Evolutionary conservation across 2,113 vertebrate species (phyloP).

Genomic region (Brachyhypopomus occidentalis): DNA sequence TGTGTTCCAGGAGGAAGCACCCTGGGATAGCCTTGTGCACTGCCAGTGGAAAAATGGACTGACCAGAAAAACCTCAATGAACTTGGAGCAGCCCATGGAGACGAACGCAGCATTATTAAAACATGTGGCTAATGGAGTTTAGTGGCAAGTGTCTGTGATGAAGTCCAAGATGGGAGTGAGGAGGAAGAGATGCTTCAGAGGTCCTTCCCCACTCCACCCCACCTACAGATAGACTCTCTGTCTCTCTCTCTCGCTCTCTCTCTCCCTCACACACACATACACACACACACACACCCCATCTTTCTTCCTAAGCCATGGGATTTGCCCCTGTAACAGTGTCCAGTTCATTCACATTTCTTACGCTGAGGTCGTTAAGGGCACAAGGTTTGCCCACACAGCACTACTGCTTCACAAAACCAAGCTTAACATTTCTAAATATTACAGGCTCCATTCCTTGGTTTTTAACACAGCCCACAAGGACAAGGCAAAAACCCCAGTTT

Average conservation of each 20-base stretch:
- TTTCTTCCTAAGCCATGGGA: slow-evolving; percentile 3
- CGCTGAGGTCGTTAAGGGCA: slow-evolving; percentile 14
- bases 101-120: slow-evolving; percentile 79
- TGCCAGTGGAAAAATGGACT: slow-evolving; percentile 83
- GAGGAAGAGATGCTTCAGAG: slow-evolving; percentile 24
- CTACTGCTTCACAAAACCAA: background rate
- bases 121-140: slow-evolving; percentile 81
- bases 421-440: slow-evolving; percentile 1
- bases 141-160: slow-evolving; percentile 79
- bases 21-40: slow-evolving; percentile 78
- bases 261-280: too few species aligned
- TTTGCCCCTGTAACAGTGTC: background rate
- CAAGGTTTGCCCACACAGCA: background rate
- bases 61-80: slow-evolving; percentile 82
- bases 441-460: background rate
- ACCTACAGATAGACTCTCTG: background rate
- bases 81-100: slow-evolving; percentile 76
- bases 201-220: background rate
- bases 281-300: background rate
- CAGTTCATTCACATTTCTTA: slow-evolving; percentile 16
- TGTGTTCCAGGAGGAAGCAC: slow-evolving; percentile 77
- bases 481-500: slow-evolving; percentile 6
- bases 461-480: slow-evolving; percentile 17
- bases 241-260: too few species aligned
- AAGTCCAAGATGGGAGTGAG: slow-evolving; percentile 61